These are phyloP conservation scores for Automeris io DNA, from an alignment of 2,888 invertebrate genomes.

Conservation along the genomic window DNA sequence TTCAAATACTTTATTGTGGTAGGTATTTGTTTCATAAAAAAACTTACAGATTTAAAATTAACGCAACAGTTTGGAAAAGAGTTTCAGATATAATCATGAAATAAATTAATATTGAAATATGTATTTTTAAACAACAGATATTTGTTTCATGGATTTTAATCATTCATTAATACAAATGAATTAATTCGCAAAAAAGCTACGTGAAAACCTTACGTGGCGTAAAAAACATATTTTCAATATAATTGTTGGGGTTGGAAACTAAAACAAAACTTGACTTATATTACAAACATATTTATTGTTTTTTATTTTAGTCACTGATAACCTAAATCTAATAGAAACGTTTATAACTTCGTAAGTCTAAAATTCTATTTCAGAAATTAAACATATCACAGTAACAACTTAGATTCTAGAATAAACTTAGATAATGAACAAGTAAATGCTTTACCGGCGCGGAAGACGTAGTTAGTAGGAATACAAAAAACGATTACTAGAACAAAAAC, in stretches of 20 bases:
- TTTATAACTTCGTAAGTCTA: slow-evolving; percentile 9
- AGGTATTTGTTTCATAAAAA: too few species aligned
- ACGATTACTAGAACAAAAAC: slow-evolving; percentile 58
- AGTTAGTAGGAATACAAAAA: slow-evolving; percentile 59
- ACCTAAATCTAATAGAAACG: slow-evolving; percentile 17
- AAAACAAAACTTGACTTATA: slow-evolving; percentile 27
- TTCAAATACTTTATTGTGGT: too few species aligned
- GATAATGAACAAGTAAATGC: slow-evolving; percentile 42
- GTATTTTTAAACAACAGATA: too few species aligned
- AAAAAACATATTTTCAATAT: not conserved
- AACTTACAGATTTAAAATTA: too few species aligned
- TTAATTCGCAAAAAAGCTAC: too few species aligned
- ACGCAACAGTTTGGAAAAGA: too few species aligned
- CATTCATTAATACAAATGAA: too few species aligned
- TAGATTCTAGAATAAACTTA: slow-evolving; percentile 18
- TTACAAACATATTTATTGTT: slow-evolving; percentile 27
- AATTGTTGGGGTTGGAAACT: slow-evolving; percentile 2
- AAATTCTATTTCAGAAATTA: slow-evolving; percentile 4
- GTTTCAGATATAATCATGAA: too few species aligned
- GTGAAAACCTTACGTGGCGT: too few species aligned
- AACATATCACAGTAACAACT: slow-evolving; percentile 18
- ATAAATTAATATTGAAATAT: too few species aligned
- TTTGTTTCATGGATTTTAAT: too few species aligned
- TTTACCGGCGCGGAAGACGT: slow-evolving; percentile 59
- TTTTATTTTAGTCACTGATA: slow-evolving; percentile 13